Conservation (phyloP, 1,140 invertebrate species). For the Temnothorax curvispinosus region DNA sequence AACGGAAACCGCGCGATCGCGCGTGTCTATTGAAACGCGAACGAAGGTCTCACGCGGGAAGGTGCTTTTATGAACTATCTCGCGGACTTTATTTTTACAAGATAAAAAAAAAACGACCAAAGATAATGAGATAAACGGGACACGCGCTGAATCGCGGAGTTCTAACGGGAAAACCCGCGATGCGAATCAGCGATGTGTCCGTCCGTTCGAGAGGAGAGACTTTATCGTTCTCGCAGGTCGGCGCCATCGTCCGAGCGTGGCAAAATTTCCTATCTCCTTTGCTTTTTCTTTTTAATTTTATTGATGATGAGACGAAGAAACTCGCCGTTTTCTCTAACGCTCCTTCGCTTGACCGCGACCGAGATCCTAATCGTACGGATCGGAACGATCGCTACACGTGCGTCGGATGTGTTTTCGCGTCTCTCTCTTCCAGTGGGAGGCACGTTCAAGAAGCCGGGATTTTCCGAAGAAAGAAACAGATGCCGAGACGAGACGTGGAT, state of each 20-base stretch:
- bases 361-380: not conserved
- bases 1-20: not conserved
- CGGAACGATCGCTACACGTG: not conserved
- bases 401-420: too few species aligned
- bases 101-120: not conserved
- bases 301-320: not conserved
- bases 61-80: not conserved
- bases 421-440: too few species aligned
- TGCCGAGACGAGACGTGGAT: too few species aligned
- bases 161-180: not conserved
- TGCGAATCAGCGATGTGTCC: not conserved
- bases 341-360: not conserved
- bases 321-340: slow-evolving; percentile 79
- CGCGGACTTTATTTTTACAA: not conserved
- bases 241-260: not conserved
- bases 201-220: not conserved
- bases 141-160: not conserved
- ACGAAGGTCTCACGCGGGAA: not conserved
- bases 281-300: not conserved
- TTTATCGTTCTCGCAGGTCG: not conserved
- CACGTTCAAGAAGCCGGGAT: too few species aligned
- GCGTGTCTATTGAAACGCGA: not conserved
- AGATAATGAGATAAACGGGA: slow-evolving; percentile 19
- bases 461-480: too few species aligned
- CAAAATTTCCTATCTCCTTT: not conserved